Evolutionary conservation across 1,140 invertebrate species (phyloP), one percentile per base, ranked within the genome.

Genomic region (Drosophila tsacasi): DNA sequence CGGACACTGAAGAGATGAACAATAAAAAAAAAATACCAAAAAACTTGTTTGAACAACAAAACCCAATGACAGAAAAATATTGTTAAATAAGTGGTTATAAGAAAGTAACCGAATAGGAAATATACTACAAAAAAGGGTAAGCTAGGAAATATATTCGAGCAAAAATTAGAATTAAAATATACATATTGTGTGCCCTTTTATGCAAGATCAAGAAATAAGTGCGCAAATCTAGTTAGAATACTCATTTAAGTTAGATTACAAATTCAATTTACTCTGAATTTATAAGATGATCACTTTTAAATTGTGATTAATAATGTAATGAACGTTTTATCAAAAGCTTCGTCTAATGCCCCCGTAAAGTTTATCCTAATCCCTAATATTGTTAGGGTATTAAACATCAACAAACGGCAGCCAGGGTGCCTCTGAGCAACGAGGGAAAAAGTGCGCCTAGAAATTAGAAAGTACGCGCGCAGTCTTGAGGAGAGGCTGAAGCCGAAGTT

Each of bases 401-500:
- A 44, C n/a, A 80, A 80, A 79, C 76, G 67, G 67, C 83, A 89
- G 72, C 80, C 50, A 68, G 75, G 76, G 52, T 44, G 37, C 67
- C 39, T 23, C 63, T 13, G 40, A 44, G 61, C 59, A 74, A 47
- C 35, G 61, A 64, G 65, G 58, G 69, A 68, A 85, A 79, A 78
- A 84, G 76, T 84, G 69, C 79, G 71, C 65, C 87, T 90, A 82
- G 86, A 91, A 90, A 90, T 90, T 90, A 90, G 85, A 90, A 90
- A 90, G 85, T 90, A 91, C 85, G 80, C 65, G 68, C 32, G 81
- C 55, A 23, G 65, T 67, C 75, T 60, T 60, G 55, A 67, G 63
- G 65, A 64, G 64, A 76, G 71, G 71, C 71, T 65, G 59, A 42
- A 75, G 30, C 54, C 49, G 17, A 73, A 59, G 62, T 32, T 54